Base-by-base conservation (phyloP, 2,113 vertebrate species). In the Pachycephala philippinensis region DNA sequence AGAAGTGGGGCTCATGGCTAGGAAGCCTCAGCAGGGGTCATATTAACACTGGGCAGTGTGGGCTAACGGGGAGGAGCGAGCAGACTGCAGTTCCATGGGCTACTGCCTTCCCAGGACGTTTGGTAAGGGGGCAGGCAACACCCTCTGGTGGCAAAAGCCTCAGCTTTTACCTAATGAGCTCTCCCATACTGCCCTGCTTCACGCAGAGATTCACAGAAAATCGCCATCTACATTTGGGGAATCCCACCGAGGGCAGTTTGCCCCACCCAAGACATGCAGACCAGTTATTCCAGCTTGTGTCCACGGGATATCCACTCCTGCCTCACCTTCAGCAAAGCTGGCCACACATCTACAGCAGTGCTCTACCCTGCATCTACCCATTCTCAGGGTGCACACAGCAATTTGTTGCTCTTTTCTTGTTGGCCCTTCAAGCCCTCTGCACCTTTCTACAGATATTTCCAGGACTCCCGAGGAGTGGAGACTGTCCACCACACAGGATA, bases 21-120 rank as follows among this genome's bases (percentile, higher is more conserved):
- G 84, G 40, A 39, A 53, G 7, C 30, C 37, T 66, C 78, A 52
- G 21, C 22, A 31, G 33, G 39, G 26, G 1, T 50, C 16, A 13
- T 4, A 11, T 26, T 20, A 71, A 27, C 26, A 6, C 1, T 11
- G 70, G 20, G 37, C 30, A 31, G 63, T 1, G 21, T 5, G 10
- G 9, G 56, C 23, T 69, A 40, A 30, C 11, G 15, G 22, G 47
- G 37, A 75, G 15, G 7, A 49, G 26, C 26, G 23, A 69, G 23
- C 18, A 11, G 44, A 17, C 37, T 28, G 53, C 42, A 42, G 17
- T 5, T 44, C 57, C 8, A 5, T 2, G n/a, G 24, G 17, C 91
- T 54, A 23, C 15, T 10, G 42, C 33, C 0, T 6, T 15, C 57
- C 33, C 0, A 2, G 65, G 19, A 23, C 0, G 0, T 31, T 69